phyloP scores from a whole-genome alignment of 2,888 invertebrate species.

The Cremastinae sp. region DNA sequence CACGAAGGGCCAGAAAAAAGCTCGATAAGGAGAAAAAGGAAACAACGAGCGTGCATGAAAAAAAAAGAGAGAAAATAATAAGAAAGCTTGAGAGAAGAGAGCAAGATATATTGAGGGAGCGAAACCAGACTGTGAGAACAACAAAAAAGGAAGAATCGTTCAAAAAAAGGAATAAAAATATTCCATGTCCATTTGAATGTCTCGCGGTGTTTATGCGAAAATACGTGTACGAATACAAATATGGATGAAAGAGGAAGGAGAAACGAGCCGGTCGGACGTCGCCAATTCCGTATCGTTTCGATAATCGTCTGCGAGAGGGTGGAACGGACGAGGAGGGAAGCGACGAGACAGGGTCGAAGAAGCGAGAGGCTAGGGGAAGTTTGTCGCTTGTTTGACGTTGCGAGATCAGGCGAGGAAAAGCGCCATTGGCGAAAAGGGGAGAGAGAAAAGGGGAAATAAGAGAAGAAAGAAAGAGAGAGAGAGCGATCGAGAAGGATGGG shows the following conservation, averaged over 20 bases:
- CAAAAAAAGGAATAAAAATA: slow-evolving; percentile 3
- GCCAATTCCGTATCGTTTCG: slow-evolving; percentile 71
- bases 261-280: slow-evolving; percentile 55
- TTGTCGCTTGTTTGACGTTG: slow-evolving; percentile 33
- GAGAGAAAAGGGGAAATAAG: slow-evolving; percentile 30
- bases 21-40: slow-evolving; percentile 18
- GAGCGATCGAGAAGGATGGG: slow-evolving; percentile 41
- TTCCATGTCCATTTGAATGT: neutral
- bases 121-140: slow-evolving; percentile 45
- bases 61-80: slow-evolving; percentile 48
- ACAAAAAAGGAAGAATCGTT: neutral
- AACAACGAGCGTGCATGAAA: slow-evolving; percentile 42
- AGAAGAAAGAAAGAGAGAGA: slow-evolving; percentile 29
- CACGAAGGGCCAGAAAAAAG: neutral
- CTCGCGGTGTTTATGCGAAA: neutral
- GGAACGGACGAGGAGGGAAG: neutral
- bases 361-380: slow-evolving; percentile 4
- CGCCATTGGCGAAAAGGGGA: neutral
- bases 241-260: slow-evolving; percentile 35
- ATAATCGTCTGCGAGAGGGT: slow-evolving; percentile 69
- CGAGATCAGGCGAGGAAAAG: slow-evolving; percentile 36
- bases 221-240: neutral
- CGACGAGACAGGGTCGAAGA: neutral
- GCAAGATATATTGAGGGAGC: slow-evolving; percentile 8
- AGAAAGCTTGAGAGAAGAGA: neutral